Base-by-base conservation (phyloP, 2,113 vertebrate genomes). In the Mastomys natalensis region DNA sequence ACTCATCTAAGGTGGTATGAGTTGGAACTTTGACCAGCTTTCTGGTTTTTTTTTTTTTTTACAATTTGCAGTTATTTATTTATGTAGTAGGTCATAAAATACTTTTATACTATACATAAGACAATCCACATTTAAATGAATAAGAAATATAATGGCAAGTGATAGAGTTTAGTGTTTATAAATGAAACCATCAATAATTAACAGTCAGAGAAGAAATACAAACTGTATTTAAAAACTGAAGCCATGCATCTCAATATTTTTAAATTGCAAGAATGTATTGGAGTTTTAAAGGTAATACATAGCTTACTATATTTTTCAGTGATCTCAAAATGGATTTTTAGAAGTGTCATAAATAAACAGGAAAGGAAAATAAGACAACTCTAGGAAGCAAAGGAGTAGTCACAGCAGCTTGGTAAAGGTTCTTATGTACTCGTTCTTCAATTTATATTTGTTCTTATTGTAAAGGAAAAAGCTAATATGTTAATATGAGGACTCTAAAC, bases 101-200 rank as follows among this genome's bases (percentile, higher is more conserved):
- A 98, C 94, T 95, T 98, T 94, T 97, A 96, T 91, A 97, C 96
- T 97, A 98, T 92, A 98, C 2, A 96, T 10, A 95, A 87, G 96
- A 97, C 85, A 96, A 97, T 97, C 93, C 0, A 64, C 90, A 92
- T 92, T 96, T 96, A 90, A 97, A 97, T 96, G 97, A 90, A 89
- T 93, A 87, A 51, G 93, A 90, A 93, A 98, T 53, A 97, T 81
- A 97, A 73, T 62, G 68, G 91, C n/a, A 97, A 64, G 51, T 94
- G 74, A 97, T 68, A 97, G 95, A 76, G 96, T 96, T 98, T 98
- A 99, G 98, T 98, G 98, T 98, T 98, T 97, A 0, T 88, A 13
- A 96, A 92, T 94, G 96, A 97, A 96, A 97, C 53, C 88, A 66
- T 76, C 60, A 94, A 98, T 87, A 97, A 97, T 87, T 7, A 95